A percentile compares a stretch with the other conserved stretches of the same genome.
These are phyloP conservation scores for Pavo muticus DNA, from an alignment of 2,113 vertebrate species.

Conservation along the genomic window DNA sequence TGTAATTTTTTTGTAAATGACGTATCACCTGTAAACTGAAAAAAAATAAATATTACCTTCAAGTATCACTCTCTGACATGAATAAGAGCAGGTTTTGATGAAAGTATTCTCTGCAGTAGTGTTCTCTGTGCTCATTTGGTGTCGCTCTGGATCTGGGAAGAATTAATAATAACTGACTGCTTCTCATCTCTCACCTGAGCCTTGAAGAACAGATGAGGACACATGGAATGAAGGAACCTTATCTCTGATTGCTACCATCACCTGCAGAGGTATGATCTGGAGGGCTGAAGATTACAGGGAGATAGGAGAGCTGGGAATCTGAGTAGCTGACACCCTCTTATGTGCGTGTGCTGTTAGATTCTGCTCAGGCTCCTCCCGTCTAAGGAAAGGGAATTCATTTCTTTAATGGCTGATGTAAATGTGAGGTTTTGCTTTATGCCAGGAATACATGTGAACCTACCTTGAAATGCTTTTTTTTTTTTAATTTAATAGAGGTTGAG, in stretches of 20 bases:
- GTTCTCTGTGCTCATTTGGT: background rate
- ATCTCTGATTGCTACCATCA: background rate
- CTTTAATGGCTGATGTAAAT: background rate
- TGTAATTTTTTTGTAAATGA: conserved; percentile 85
- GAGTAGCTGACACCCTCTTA: background rate
- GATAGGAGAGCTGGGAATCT: background rate
- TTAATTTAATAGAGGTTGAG: background rate
- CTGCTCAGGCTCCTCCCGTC: background rate
- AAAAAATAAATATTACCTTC: conserved; percentile 80
- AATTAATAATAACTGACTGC: background rate
- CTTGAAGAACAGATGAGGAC: background rate
- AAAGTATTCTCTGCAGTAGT: background rate
- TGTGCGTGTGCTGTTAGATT: background rate
- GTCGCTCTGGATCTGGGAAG: background rate
- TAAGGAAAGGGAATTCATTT: background rate
- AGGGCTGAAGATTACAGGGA: background rate
- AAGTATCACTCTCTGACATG: conserved; percentile 68
- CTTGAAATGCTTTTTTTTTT: background rate
- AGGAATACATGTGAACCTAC: background rate
- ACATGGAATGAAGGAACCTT: rapidly evolving
- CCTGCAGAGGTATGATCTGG: background rate
- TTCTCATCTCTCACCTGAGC: background rate
- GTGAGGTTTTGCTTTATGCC: background rate
- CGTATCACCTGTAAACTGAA: conserved; percentile 81
- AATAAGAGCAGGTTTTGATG: conserved; percentile 34